These are phyloP conservation scores for Ctenopoma multispine DNA, from an alignment of 2,797 vertebrate species.

Conservation along the genomic window DNA sequence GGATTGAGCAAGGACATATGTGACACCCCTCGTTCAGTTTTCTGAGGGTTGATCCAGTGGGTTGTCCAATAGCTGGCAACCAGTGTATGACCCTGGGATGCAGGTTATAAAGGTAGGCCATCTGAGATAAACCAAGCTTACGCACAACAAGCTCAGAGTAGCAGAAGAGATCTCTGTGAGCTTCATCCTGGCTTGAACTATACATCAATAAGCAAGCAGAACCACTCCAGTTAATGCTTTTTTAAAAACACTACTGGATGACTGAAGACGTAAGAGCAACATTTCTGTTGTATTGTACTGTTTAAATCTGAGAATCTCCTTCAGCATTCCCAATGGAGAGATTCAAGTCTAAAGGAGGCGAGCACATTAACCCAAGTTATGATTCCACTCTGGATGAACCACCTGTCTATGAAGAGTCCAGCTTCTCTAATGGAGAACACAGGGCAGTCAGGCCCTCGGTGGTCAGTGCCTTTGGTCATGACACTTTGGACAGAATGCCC, in stretches of 20 bases:
- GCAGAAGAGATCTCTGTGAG: slow-evolving; percentile 9
- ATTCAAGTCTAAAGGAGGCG: slow-evolving; percentile 57
- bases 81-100: slow-evolving; percentile 55
- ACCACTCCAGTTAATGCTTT: slow-evolving; percentile 8
- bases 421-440: slow-evolving; percentile 83
- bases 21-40: slow-evolving; percentile 74
- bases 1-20: slow-evolving; percentile 83
- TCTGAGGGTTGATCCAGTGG: slow-evolving; percentile 77
- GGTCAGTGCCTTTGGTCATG: slow-evolving; percentile 92
- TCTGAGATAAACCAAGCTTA: slow-evolving; percentile 32
- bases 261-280: slow-evolving; percentile 38
- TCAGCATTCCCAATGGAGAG: slow-evolving; percentile 75
- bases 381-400: slow-evolving; percentile 84
- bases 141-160: slow-evolving; percentile 17
- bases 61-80: slow-evolving; percentile 77
- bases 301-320: slow-evolving; percentile 62
- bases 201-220: slow-evolving; percentile 39
- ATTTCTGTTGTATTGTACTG: slow-evolving; percentile 31
- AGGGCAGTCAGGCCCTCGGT: slow-evolving; percentile 86
- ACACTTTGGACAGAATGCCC: slow-evolving; percentile 94
- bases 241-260: slow-evolving; percentile 53
- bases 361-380: slow-evolving; percentile 73
- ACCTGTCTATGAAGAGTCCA: slow-evolving; percentile 84
- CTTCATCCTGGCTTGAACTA: slow-evolving; percentile 3
- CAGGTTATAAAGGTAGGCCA: slow-evolving; percentile 77